Base-by-base conservation (phyloP, 2,797 vertebrate species). In the Decapterus maruadsi region DNA sequence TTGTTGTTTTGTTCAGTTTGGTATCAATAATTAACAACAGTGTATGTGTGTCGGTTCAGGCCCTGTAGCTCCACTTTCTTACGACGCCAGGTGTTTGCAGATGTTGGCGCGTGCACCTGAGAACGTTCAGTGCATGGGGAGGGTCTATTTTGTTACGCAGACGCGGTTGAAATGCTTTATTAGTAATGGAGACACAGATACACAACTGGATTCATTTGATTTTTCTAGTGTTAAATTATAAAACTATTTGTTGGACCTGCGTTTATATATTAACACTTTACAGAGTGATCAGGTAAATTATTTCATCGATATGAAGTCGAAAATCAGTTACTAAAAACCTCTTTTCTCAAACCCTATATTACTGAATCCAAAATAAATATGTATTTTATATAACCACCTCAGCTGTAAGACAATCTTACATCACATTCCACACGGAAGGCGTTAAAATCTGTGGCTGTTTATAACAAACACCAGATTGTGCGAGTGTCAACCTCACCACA, bases 41-140 rank as follows among this genome's bases (percentile, higher is more conserved):
- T 19, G 31, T 42, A 4, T 34, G 31, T 34, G 31, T 34, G 31
- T 34, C 31, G 62, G 70, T 71, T 57, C 3, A 0, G 38, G 75
- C 60, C 59, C 46, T 43, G 31, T 6, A 34, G 31, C 31, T 34
- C 4, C 31, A 34, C 31, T 31, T n/a, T 34, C 70, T 63, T 59
- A 31, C 29, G 53, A 57, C 45, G 22, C 68, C 75, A 53, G 55
- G 51, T 57, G 76, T 38, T 4, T 71, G 69, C 74, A 38, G 79
- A 74, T 46, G 56, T 56, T 8, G 53, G 45, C 8, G 31, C 31
- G 31, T 34, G 13, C 72, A 51, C 48, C 68, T 72, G 72, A 26
- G 50, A 34, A 53, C 55, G 22, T 29, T 17, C 38, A 50, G 54
- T 16, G 3, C 1, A 11, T 5, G 19, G 12, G 14, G 22, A 26